Conservation (phyloP, 2,797 vertebrate genomes). For the Pseudochirops corinnae region DNA sequence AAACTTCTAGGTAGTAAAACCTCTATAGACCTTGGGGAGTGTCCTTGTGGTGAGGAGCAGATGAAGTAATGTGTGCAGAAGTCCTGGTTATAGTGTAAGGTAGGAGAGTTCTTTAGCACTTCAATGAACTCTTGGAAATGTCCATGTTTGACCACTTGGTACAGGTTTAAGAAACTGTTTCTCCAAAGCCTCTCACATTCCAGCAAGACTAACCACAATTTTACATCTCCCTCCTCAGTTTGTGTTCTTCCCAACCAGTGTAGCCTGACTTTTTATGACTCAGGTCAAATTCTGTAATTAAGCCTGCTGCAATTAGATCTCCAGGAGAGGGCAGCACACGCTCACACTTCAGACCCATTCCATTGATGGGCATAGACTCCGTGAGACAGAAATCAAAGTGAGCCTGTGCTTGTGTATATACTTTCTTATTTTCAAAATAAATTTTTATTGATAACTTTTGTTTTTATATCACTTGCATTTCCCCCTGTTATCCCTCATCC, state of each 20-base stretch:
- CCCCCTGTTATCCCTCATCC: neutral
- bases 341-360: neutral
- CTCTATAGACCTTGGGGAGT: neutral
- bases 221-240: neutral
- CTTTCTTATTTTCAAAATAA: neutral
- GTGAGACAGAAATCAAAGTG: constrained; percentile 12
- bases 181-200: neutral
- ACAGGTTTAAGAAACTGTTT: no score
- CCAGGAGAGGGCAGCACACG: constrained; percentile 85
- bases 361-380: neutral
- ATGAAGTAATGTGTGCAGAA: neutral
- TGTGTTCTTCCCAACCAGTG: neutral
- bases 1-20: neutral
- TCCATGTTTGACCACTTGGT: neutral
- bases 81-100: neutral
- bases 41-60: neutral
- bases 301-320: neutral
- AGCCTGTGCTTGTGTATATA: neutral
- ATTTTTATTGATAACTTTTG: neutral
- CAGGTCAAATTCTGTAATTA: neutral
- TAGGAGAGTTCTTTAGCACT: no score
- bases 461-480: neutral
- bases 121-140: neutral
- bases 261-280: neutral
- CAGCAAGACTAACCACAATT: neutral